A percentile compares a stretch with the other conserved stretches of the same genome.
These are phyloP conservation scores for Papilio polytes DNA, from an alignment of 1,140 invertebrate species.

Conservation along the genomic window DNA sequence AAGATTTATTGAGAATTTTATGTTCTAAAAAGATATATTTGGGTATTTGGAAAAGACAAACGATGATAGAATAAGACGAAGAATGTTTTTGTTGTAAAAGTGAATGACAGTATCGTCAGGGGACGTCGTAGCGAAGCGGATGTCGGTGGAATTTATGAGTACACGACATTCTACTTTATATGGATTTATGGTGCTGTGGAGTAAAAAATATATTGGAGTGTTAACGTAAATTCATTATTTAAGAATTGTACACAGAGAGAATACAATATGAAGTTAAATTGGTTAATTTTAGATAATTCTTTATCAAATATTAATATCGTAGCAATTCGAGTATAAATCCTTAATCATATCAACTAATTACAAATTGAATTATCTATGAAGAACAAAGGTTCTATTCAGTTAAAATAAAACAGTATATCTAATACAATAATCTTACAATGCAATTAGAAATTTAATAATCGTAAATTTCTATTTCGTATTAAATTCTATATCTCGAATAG, in stretches of 20 bases:
- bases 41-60: not conserved
- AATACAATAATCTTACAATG: not conserved
- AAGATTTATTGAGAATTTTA: not conserved
- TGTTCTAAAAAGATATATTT: not conserved
- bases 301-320: not conserved
- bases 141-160: slow-evolving; percentile 11
- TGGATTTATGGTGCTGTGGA: not conserved
- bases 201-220: not conserved
- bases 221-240: not conserved
- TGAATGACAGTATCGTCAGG: slow-evolving; percentile 11
- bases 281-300: not conserved
- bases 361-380: not conserved
- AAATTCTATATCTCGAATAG: slow-evolving; percentile 44
- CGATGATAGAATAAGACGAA: not conserved
- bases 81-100: not conserved
- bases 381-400: not conserved
- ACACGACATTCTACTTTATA: slow-evolving; percentile 2
- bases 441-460: slow-evolving; percentile 7
- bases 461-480: slow-evolving; percentile 37
- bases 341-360: not conserved
- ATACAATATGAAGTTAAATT: not conserved
- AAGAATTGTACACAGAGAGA: not conserved
- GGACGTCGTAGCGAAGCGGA: not conserved
- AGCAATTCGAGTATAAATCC: not conserved
- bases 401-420: not conserved